Conservation (phyloP, 2,888 invertebrate species). For the Dicyrtoma fusca region DNA sequence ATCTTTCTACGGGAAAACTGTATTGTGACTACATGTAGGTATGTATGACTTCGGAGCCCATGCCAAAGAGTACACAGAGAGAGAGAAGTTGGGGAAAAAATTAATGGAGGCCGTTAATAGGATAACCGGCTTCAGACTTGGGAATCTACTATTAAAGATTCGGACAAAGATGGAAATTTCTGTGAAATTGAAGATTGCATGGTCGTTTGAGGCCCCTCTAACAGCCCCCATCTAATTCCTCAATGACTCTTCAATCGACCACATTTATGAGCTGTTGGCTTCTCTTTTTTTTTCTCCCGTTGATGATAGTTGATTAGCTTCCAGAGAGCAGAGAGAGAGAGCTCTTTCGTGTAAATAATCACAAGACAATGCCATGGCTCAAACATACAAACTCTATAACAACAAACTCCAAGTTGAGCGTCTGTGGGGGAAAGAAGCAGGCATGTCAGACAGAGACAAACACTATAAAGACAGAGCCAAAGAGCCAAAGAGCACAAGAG, state of each 20-base stretch:
- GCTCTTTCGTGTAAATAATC: conserved; percentile 8
- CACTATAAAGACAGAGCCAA: too few relatives aligned
- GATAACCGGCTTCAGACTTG: conserved; percentile 2
- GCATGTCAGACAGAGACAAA: too few relatives aligned
- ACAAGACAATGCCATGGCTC: neutral
- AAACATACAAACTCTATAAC: too few relatives aligned
- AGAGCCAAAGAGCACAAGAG: too few relatives aligned
- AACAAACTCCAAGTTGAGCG: neutral
- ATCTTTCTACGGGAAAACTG: too few relatives aligned
- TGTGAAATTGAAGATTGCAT: neutral
- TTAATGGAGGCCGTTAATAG: conserved; percentile 7
- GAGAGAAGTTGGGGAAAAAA: neutral
- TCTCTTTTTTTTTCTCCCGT: too few relatives aligned
- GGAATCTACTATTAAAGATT: neutral
- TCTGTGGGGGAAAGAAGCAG: neutral
- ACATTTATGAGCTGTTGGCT: neutral
- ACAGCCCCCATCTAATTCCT: neutral
- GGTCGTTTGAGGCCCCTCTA: neutral
- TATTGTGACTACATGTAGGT: too few relatives aligned
- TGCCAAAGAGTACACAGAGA: too few relatives aligned
- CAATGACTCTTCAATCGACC: conserved; percentile 4
- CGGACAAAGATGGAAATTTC: neutral
- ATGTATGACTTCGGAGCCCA: too few relatives aligned
- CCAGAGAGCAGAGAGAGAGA: neutral
- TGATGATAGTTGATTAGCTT: conserved; percentile 13